Base-by-base conservation (phyloP, 92 coral and sea anemone species). In the Epizoanthus stellaris region DNA sequence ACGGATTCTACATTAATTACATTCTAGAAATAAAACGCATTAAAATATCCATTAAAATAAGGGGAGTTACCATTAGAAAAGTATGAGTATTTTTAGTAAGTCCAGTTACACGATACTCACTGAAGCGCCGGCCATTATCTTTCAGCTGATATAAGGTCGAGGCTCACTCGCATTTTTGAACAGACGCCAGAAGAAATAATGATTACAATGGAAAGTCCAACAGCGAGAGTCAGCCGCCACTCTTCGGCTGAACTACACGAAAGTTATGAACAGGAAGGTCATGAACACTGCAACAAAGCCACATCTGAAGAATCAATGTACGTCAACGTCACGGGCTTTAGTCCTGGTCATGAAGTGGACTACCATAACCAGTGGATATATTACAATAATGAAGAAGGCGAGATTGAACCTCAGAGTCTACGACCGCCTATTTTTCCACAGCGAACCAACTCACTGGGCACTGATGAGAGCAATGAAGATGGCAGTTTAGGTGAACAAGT, bases 81-180 rank as follows among this genome's bases (percentile, higher is more conserved):
- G 10, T 1, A 47, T 5, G 8, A 1, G 10, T 5, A 1, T 49
- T 2, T 49, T 9, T 2, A 2, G 13, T 5, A 10, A 11, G 3
- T 25, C 23, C 13, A 16, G 15, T 23, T 10, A 10, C 70, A 25
- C 38, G 14, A 30, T 34, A n/a, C 52, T 42, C 23, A 13, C 17
- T 14, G 3, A 30, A 67, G 3, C 11, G 1, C 49, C n/a, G n/a
- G n/a, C n/a, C 17, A 1, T 59, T 59, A 4, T 16, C 20, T 76
- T 59, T 9, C 81, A 76, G 81, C 25, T 59, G 68, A 53, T 9
- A 6, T 5, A 13, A 76, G 69, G 47, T 57, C 52, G 19, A 38
- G 54, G 61, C 6, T 38, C 30, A 59, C 81, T 12, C 64, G 53
- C 21, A 58, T 76, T 56, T 76, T 76, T 76, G 81, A 75, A 54